Percentiles rank a stretch among this genome's conserved stretches.
phyloP scores from a whole-genome alignment of 1,140 invertebrate genomes.

The Zaprionus davidi region DNA sequence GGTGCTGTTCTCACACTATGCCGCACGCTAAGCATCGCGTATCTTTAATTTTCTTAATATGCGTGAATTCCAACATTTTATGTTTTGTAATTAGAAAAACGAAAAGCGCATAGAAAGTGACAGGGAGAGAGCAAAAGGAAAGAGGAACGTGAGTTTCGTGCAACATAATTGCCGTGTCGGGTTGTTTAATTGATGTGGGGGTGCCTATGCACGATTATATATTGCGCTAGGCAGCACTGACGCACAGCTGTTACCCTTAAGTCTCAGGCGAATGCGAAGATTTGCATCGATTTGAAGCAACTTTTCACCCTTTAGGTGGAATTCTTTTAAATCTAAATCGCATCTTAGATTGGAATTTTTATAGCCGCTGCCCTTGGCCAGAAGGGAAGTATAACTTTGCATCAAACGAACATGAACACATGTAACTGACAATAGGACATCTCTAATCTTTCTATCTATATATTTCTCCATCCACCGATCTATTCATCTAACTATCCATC shows the following conservation, averaged over 20 bases:
- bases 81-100: constrained; percentile 78
- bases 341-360: not conserved
- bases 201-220: constrained; percentile 12
- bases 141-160: constrained; percentile 31
- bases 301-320: not conserved
- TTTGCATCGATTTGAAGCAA: not conserved
- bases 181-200: constrained; percentile 71
- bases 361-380: no score
- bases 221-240: not conserved
- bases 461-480: no score
- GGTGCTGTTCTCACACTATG: constrained; percentile 69
- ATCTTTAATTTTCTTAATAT: constrained; percentile 83
- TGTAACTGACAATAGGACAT: no score
- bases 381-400: no score
- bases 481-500: no score
- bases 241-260: not conserved
- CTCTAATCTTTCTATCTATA: no score
- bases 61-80: constrained; percentile 80
- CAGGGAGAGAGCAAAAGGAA: not conserved
- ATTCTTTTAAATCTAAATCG: no score
- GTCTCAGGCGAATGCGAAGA: not conserved
- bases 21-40: constrained; percentile 49
- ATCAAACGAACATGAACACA: no score
- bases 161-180: constrained; percentile 70
- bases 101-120: constrained; percentile 12